A percentile compares a stretch with the other conserved stretches of the same genome.
Evolutionary conservation across 2,797 vertebrate genomes (phyloP).

Genomic region (Brachyalestes nurse): DNA sequence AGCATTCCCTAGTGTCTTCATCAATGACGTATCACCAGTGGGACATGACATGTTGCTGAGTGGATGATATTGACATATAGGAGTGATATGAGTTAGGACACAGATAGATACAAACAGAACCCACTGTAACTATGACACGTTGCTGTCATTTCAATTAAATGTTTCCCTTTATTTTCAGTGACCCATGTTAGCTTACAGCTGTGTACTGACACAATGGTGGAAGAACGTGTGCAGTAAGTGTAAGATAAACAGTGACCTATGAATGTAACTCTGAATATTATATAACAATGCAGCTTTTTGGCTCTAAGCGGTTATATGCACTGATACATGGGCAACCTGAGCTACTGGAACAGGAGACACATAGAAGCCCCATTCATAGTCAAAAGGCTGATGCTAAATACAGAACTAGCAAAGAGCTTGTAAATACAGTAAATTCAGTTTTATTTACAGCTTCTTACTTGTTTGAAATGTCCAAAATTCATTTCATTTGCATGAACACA

Average conservation of each 20-base stretch:
- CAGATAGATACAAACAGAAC: not conserved
- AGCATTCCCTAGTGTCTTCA: no score
- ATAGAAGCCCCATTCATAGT: not conserved
- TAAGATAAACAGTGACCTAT: constrained; percentile 10
- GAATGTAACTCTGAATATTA: not conserved
- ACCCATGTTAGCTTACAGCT: constrained; percentile 4
- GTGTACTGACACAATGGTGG: not conserved
- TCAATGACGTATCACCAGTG: no score
- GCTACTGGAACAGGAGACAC: constrained; percentile 11
- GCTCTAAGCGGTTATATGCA: not conserved
- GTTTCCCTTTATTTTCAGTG: not conserved
- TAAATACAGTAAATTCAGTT: not conserved
- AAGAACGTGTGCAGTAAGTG: not conserved
- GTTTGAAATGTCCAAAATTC: not conserved
- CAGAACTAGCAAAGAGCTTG: not conserved
- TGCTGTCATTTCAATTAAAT: not conserved
- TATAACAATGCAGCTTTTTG: not conserved
- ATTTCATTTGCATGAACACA: not conserved
- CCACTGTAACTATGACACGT: not conserved
- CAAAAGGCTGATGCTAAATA: not conserved
- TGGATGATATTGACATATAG: no score
- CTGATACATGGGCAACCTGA: not conserved
- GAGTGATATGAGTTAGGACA: no score
- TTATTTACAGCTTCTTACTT: not conserved
- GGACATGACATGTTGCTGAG: no score